These are phyloP conservation scores for Agrypnia vestita DNA, from an alignment of 1,140 invertebrate species.

Conservation along the genomic window DNA sequence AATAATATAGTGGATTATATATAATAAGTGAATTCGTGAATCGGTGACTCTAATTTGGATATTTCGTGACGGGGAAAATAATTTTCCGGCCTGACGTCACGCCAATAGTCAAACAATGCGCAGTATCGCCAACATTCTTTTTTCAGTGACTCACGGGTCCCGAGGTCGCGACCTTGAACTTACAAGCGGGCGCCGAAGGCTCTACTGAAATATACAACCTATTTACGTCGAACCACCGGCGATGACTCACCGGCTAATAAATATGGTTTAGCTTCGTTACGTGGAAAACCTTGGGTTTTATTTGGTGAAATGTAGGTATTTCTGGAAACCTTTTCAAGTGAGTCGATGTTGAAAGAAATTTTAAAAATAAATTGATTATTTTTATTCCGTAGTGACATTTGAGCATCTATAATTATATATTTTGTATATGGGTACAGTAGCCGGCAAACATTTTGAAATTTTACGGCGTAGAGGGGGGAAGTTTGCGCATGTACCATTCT, in stretches of 20 bases:
- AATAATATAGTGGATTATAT: not conserved
- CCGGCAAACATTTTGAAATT: too few relatives aligned
- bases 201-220: slow-evolving; percentile 14
- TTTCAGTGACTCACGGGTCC: slow-evolving; percentile 14
- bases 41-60: slow-evolving; percentile 5
- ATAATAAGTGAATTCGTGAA: slow-evolving; percentile 6
- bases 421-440: too few relatives aligned
- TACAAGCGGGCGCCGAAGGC: not conserved
- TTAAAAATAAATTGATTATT: too few relatives aligned
- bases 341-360: too few relatives aligned
- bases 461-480: too few relatives aligned
- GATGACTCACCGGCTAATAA: slow-evolving; percentile 18
- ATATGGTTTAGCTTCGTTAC: not conserved
- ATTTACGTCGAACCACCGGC: slow-evolving; percentile 16
- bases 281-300: not conserved
- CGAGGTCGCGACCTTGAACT: slow-evolving; percentile 22
- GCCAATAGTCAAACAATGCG: slow-evolving; percentile 5
- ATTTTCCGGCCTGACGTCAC: not conserved
- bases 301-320: too few relatives aligned
- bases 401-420: too few relatives aligned
- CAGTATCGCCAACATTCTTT: not conserved
- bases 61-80: slow-evolving; percentile 23
- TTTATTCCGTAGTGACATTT: too few relatives aligned
- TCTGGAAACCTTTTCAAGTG: too few relatives aligned
- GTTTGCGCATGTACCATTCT: too few relatives aligned